Percentiles rank a stretch among this genome's conserved stretches.
phyloP scores from a whole-genome alignment of 2,797 vertebrate species.

The Gallinago stenura region DNA sequence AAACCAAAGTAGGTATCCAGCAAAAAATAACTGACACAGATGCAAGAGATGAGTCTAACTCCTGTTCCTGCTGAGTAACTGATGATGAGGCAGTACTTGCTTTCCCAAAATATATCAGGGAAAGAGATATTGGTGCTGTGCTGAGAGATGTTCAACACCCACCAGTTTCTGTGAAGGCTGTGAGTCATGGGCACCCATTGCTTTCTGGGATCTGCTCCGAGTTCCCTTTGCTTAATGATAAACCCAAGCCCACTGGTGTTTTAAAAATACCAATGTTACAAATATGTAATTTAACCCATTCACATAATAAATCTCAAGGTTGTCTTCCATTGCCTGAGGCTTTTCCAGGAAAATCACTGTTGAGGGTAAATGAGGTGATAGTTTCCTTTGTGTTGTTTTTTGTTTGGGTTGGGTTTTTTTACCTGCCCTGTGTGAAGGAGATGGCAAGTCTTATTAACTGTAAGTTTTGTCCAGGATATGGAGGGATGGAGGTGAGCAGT shows the following conservation, averaged over 20 bases:
- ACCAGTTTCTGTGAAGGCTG: not conserved
- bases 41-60: conserved; percentile 14
- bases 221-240: not conserved
- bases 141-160: not conserved
- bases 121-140: not conserved
- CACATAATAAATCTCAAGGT: not conserved
- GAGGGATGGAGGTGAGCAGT: not conserved
- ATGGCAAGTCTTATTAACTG: not conserved
- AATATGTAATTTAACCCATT: not conserved
- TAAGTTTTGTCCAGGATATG: not conserved
- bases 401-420: not conserved
- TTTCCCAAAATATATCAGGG: conserved; percentile 40
- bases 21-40: conserved; percentile 54
- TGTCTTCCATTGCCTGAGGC: not conserved
- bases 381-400: not conserved
- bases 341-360: not conserved
- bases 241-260: not conserved
- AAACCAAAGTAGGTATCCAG: not conserved
- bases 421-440: not conserved
- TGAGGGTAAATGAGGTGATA: not conserved
- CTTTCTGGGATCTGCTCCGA: not conserved
- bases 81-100: conserved; percentile 50
- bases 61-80: conserved; percentile 63
- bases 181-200: conserved; percentile 35
- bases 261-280: not conserved